These are phyloP conservation scores for Drosophila auraria DNA, from an alignment of 1,140 invertebrate genomes.

Conservation along the genomic window DNA sequence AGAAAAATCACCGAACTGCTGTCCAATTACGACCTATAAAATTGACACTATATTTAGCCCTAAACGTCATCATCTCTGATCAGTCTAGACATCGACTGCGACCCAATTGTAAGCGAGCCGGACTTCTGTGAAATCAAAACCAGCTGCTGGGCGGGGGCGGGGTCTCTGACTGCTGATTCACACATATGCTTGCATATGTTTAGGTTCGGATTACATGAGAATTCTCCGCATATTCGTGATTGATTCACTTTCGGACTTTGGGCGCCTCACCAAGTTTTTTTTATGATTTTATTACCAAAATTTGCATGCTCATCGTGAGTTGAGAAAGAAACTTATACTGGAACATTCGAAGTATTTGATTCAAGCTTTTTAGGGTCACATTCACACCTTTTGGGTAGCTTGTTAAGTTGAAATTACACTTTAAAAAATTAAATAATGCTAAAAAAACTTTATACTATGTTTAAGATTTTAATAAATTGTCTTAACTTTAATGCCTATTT, in stretches of 20 bases:
- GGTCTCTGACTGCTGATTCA: slow-evolving; percentile 17
- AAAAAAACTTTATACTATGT: background rate
- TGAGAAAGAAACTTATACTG: background rate
- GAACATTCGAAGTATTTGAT: background rate
- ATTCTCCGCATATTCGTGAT: slow-evolving; percentile 11
- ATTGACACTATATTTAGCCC: slow-evolving; percentile 59
- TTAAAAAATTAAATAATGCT: no score
- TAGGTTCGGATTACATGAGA: slow-evolving; percentile 33
- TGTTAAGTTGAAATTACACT: background rate
- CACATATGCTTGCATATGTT: slow-evolving; percentile 22
- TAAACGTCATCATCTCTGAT: slow-evolving; percentile 23
- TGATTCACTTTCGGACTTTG: slow-evolving; percentile 34
- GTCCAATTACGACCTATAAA: slow-evolving; percentile 41
- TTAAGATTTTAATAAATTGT: slow-evolving; percentile 5
- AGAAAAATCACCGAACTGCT: slow-evolving; percentile 57
- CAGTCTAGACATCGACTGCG: slow-evolving; percentile 23
- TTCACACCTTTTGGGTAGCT: background rate
- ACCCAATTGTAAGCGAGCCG: slow-evolving; percentile 42
- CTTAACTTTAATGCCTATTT: slow-evolving; percentile 1
- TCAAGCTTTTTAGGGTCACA: background rate
- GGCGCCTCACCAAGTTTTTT: background rate
- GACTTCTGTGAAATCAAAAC: slow-evolving; percentile 29
- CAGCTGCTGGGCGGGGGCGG: background rate
- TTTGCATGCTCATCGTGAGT: slow-evolving; percentile 31
- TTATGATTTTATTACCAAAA: background rate